Base-by-base conservation (phyloP, 1,140 invertebrate species). In the Scylla paramamosain region DNA sequence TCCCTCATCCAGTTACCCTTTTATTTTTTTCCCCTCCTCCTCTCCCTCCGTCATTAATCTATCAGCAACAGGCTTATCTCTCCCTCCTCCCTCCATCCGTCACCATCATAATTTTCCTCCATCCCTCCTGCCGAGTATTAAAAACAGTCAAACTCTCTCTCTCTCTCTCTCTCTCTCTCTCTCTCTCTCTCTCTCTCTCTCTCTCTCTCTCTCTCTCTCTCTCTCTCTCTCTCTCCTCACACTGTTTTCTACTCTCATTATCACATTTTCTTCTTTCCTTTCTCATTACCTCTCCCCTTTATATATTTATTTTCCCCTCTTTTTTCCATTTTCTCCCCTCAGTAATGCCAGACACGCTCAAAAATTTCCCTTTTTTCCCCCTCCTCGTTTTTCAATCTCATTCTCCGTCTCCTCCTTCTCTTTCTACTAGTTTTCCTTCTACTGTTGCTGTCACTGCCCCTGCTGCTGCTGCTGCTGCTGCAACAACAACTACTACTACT, bases 1-100 rank as follows among this genome's bases (percentile, higher is more conserved):
- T 59, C 12, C 52, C 52, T 59, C 52, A 39, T 59, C 10, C 52
- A 4, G 16, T 59, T 59, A 59, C 16, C 10, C 52, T 59, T 14
- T 59, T 59, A 59, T 6, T 45, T 6, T 6, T 10, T 29, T 52
- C 39, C 88, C 88, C 7, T 48, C 7, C n/a, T 0, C 88, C 14
- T 14, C 88, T 90, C 48, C 88, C 67, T 20, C 67, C 67, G n/a
- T 77, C 67, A 77, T 77, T 77, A 77, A 77, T 77, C 67, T n/a
- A 77, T 77, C 67, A 77, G 67, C 67, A 77, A 77, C 67, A 77
- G 67, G 67, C 67, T 90, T 90, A 52, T 90, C 88, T 52, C 29
- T 46, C n/a, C 20, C 87, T 52, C 20, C 25, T 77, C 67, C 67
- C 67, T 77, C 67, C 16, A 77, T 77, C 67, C 20, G 25, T 77